Base-by-base conservation (phyloP, 2,888 invertebrate species). In the Gymnoscelis rufifasciata region DNA sequence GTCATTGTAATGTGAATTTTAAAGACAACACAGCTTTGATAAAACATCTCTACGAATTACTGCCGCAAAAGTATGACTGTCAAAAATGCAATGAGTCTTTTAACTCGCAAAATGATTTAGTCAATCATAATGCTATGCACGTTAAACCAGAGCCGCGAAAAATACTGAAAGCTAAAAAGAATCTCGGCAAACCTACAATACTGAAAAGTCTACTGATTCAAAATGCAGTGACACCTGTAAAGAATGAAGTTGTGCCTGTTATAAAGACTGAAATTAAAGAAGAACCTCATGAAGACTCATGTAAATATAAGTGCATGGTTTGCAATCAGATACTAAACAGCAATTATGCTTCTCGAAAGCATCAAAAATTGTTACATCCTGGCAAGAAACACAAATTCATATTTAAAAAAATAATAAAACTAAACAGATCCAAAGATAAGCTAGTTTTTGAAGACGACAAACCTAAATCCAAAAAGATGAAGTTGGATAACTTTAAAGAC, bases 31-130 rank as follows among this genome's bases (percentile, higher is more conserved):
- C 62, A 0, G 48, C 63, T 0, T 37, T 78, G 0, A 76, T 76
- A 0, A 70, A 67, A 26, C 78, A 78, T 55, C 14, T 78, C 0
- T 76, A 76, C 6, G 64, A 72, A 10, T 23, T 74, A 0, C n/a
- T 76, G 0, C 63, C 68, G 0, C 68, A 64, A 14, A 51, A 64
- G 3, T 59, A 57, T 14, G 43, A 47, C 4, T 64, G 65, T 23
- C 39, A 14, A 0, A 5, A 33, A n/a, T 60, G 60, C 14, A 35
- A 49, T 1, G 41, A 37, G 1, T 11, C 31, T 0, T 56, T 57
- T 12, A 23, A 37, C 1, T 39, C 26, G 1, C 47, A 57, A 19
- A 38, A 19, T 15, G 50, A 51, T 6, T 36, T 51, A 11, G 40
- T 44, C 0, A 42, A 31, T 1, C 60, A 60, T 27, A 53, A 38